phyloP scores from a whole-genome alignment of 1,140 invertebrate genomes.

The Tribolium castaneum region DNA sequence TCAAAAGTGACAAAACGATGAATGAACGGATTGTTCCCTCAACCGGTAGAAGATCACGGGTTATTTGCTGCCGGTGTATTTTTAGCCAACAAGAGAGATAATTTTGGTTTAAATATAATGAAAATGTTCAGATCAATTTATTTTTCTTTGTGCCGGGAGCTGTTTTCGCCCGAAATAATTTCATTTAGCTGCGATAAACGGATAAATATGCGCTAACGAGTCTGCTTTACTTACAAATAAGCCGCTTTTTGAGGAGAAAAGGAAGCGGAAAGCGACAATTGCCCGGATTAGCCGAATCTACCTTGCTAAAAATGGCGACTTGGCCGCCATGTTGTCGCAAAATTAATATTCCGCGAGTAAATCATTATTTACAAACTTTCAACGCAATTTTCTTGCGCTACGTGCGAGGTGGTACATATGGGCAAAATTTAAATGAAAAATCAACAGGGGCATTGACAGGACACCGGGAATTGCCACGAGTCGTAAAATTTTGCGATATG shows the following conservation, averaged over 20 bases:
- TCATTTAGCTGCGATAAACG: not conserved
- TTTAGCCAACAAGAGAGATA: conserved; percentile 7
- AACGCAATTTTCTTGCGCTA: not conserved
- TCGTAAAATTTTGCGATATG: not conserved
- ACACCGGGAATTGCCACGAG: not conserved
- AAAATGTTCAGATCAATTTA: not conserved
- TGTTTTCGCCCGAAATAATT: not conserved
- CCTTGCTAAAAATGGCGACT: no score
- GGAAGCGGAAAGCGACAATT: no score
- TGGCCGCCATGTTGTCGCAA: no score
- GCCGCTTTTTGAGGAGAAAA: no score
- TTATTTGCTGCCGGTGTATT: conserved; percentile 18
- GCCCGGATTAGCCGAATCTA: no score
- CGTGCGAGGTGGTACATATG: not conserved
- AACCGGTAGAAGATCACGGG: conserved; percentile 8
- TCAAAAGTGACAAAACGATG: not conserved
- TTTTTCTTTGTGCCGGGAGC: not conserved
- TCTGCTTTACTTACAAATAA: not conserved
- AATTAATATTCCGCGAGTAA: no score
- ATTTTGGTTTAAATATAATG: conserved; percentile 2
- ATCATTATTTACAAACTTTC: not conserved
- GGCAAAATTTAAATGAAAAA: not conserved
- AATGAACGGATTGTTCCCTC: not conserved
- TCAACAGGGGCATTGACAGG: not conserved
- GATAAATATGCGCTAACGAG: not conserved